Evolutionary conservation across 1,140 invertebrate genomes (phyloP), one percentile per base, ranked within the genome.

Genomic region (Drosophila leontia): DNA sequence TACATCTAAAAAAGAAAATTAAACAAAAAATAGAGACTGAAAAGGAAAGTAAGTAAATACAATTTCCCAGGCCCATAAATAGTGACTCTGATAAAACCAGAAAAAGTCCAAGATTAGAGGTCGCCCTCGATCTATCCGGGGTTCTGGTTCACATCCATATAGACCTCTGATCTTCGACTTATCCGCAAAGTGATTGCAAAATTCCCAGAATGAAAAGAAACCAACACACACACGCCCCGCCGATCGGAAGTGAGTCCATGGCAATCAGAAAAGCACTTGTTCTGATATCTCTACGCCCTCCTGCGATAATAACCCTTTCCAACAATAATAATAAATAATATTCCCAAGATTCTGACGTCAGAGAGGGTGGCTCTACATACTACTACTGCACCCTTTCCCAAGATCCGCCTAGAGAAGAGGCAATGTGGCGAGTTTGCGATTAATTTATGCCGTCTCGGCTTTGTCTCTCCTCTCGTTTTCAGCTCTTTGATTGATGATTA

Each of bases 401-500:
- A 62, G 68, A 56, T 67, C 45, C 65, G 34, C 26, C 3, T 48
- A 12, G 29, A 42, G 60, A 35, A 17, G 55, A 44, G 4, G 9
- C 12, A 26, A 9, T 48, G n/a, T 35, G 37, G 4, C 11, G 34
- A 23, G 17, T 45, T 68, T 47, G 75, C 84, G 68, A 78, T 87
- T 87, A 87, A 80, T 86, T 86, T 80, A 87, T 87, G 83, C 72
- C 71, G 39, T 61, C 68, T 59, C 60, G 37, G 15, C 39, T 58
- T 37, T 65, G 39, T 39, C 44, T 62, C 47, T 47, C 44, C 42
- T 41, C 34, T 37, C 37, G 47, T 60, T 77, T 37, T 37, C 56
- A 69, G n/a, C 56, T 53, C 39, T 79, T 86, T 88, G 80, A 90
- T 88, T 88, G 85, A 88, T 88, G 85, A 90, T 85, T 84, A 88